Evolutionary conservation across 35 echinoderm and acorn worm species (phyloP), one percentile per base, ranked within the genome.

Genomic region (Anneissia japonica): DNA sequence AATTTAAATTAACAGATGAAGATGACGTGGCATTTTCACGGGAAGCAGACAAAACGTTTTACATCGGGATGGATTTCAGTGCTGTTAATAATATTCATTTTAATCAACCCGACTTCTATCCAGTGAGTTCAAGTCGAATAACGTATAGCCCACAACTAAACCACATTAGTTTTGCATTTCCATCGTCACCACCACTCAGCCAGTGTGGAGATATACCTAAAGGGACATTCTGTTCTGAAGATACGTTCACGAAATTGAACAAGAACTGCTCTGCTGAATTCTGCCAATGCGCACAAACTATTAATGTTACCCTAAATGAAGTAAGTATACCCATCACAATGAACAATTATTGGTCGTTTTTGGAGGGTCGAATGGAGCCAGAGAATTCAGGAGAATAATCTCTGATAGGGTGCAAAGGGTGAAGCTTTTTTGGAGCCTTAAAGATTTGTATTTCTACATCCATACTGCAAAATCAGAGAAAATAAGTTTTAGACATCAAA

Each of bases 71-170:
- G 51, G 51, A 64, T 64, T 64, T 64, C 21, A 26, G 19, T 23
- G 26, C 90, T 39, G 82, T 97, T 30, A 90, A 93, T 46, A 97
- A 90, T 74, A 77, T 88, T 31, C 74, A 91, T 37, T 97, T 90
- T 64, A 88, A 93, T 77, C 38, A 89, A 29, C 90, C 87, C 1
- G 77, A 87, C 21, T 38, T 83, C 32, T 97, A 97, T 40, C 90
- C 94, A 3, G 89, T 92, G 30, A 80, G 87, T 39, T 83, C 89
- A 5, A 72, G 90, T 4, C 26, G 16, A 17, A 37, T 36, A 23
- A 74, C 79, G 1, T 97, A 90, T 51, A 88, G 90, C 28, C 90
- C 93, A 7, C 93, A 96, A 35, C 19, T 96, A 17, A 90, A 96
- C 43, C 86, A 92, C 46, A 72, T 96, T 11, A 87, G 86, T 14